Percentiles rank a stretch among this genome's conserved stretches.
These are phyloP conservation scores for Smittia aterrima DNA, from an alignment of 2,888 invertebrate genomes.

Conservation along the genomic window DNA sequence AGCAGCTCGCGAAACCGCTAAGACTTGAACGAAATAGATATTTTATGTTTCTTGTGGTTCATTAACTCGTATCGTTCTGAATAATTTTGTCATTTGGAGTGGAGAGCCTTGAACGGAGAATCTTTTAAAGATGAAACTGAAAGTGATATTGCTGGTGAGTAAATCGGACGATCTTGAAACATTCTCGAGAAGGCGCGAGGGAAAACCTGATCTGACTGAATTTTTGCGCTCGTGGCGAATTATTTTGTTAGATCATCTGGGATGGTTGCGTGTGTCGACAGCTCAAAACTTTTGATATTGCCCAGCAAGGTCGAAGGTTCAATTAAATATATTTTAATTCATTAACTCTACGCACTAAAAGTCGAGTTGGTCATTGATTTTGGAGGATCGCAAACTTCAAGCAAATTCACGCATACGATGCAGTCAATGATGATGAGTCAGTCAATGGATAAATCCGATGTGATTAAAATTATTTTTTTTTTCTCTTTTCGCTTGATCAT, in stretches of 20 bases:
- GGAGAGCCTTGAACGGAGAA: neutral
- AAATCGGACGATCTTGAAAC: neutral
- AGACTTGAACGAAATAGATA: neutral
- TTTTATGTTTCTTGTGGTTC: constrained; percentile 6
- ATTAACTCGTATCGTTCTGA: neutral
- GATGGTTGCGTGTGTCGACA: neutral
- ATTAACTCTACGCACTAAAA: neutral
- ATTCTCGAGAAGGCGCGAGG: neutral
- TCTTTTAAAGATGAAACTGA: constrained; percentile 35
- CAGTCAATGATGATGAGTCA: neutral
- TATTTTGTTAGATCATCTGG: constrained; percentile 10
- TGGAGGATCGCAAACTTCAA: neutral
- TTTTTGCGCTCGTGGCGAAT: neutral
- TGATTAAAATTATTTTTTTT: neutral
- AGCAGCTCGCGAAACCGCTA: neutral
- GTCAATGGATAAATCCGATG: neutral
- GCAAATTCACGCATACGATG: constrained; percentile 11
- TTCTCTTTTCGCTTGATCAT: too few relatives aligned
- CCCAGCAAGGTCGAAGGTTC: neutral
- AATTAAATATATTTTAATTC: neutral
- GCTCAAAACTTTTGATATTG: neutral
- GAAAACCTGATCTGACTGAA: neutral
- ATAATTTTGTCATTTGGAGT: neutral
- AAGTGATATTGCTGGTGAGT: constrained; percentile 41
- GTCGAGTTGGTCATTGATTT: neutral